These are phyloP conservation scores for Dendrocopos noguchii DNA, from an alignment of 2,113 vertebrate species.

Conservation along the genomic window DNA sequence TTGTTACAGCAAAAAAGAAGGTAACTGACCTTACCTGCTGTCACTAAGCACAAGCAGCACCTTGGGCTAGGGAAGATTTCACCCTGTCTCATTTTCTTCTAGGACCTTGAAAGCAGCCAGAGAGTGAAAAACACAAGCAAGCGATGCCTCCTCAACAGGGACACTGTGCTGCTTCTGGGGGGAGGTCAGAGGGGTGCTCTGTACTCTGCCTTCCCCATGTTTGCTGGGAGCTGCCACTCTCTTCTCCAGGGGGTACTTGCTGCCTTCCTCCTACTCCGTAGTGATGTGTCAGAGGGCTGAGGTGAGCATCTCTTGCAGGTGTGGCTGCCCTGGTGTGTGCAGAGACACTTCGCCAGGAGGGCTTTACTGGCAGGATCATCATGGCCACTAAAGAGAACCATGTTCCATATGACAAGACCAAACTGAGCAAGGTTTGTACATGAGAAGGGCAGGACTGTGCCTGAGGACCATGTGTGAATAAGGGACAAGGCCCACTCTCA, in stretches of 20 bases:
- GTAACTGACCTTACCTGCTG: constrained; percentile 64
- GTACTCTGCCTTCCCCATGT: neutral
- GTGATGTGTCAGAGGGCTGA: neutral
- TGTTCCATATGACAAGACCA: constrained; percentile 84
- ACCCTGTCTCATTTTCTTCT: neutral
- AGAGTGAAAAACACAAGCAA: constrained; percentile 80
- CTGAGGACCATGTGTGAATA: fast-evolving
- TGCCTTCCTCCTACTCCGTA: neutral
- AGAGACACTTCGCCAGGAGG: constrained; percentile 87
- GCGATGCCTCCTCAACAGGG: neutral
- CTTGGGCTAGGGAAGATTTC: neutral
- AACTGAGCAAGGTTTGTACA: constrained; percentile 84
- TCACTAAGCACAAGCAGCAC: neutral
- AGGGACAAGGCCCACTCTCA: fast-evolving
- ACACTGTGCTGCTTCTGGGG: constrained; percentile 45
- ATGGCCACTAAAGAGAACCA: constrained; percentile 82
- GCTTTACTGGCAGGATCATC: constrained; percentile 83
- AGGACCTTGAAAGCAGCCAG: constrained; percentile 75
- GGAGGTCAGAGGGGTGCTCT: constrained; percentile 57
- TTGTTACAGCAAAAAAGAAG: constrained; percentile 78
- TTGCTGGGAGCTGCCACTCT: neutral
- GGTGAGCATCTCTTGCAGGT: constrained; percentile 64
- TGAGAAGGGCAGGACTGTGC: neutral
- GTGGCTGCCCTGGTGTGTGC: constrained; percentile 86
- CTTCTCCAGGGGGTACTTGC: neutral